Conservation (phyloP, 2,113 vertebrate species). For the Petromus typicus region DNA sequence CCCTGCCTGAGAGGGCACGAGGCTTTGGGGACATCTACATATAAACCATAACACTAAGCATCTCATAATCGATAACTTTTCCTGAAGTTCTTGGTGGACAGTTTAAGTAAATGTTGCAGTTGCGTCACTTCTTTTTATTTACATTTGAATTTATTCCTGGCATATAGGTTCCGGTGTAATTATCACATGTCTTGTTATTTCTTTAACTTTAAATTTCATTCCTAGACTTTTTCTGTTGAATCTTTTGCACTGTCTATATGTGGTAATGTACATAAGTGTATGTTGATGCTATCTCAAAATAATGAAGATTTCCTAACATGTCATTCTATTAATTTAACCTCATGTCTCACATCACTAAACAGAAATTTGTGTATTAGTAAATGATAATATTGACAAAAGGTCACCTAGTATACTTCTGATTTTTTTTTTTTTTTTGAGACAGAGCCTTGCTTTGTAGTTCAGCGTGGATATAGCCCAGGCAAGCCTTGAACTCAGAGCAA, state of each 20-base stretch:
- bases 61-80: neutral
- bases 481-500: too few relatives aligned
- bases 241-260: neutral
- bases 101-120: neutral
- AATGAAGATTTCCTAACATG: neutral
- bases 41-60: neutral
- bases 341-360: neutral
- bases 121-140: neutral
- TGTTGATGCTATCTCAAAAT: neutral
- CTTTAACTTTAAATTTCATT: slow-evolving; percentile 20
- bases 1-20: neutral
- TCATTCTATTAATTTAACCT: neutral
- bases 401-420: neutral
- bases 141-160: slow-evolving; percentile 2
- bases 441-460: too few relatives aligned
- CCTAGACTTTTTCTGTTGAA: neutral
- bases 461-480: too few relatives aligned
- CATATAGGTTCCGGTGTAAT: neutral
- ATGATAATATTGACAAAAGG: slow-evolving; percentile 3
- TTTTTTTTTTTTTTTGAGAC: too few relatives aligned
- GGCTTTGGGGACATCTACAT: neutral
- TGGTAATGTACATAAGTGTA: neutral
- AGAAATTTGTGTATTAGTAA: slow-evolving; percentile 19
- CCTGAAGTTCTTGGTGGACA: neutral
- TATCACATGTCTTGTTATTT: neutral